Conservation (phyloP, 2,797 vertebrate species). For the Podarcis siculus region DNA sequence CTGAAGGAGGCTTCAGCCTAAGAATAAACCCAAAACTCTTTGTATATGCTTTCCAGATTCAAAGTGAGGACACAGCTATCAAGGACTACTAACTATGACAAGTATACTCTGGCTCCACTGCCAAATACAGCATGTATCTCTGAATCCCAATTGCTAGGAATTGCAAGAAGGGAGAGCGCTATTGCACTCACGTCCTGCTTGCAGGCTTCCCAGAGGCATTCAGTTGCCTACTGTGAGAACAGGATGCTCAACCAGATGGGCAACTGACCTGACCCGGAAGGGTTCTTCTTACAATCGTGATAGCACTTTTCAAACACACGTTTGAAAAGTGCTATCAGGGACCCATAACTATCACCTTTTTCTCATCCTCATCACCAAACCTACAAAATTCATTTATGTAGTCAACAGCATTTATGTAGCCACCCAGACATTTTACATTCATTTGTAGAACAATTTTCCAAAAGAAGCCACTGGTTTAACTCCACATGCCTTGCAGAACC, state of each 20-base stretch:
- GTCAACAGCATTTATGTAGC: not conserved
- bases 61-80: not conserved
- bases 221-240: no score
- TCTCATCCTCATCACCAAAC: constrained; percentile 7
- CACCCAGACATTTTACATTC: not conserved
- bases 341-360: not conserved
- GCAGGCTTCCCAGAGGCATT: no score
- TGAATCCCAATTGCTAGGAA: no score
- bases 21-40: not conserved
- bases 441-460: not conserved
- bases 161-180: no score
- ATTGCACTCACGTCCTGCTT: no score
- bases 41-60: not conserved
- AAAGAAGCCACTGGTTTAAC: not conserved
- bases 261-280: no score
- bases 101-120: no score
- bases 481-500: not conserved
- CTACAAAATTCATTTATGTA: constrained; percentile 1
- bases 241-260: no score
- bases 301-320: no score
- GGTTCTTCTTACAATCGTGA: no score
- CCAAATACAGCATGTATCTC: no score
- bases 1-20: constrained; percentile 75
- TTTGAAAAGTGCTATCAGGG: not conserved
- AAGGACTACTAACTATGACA: no score